These are phyloP conservation scores for Odontamblyopus lacepedii DNA, from an alignment of 2,797 vertebrate species.

Conservation along the genomic window DNA sequence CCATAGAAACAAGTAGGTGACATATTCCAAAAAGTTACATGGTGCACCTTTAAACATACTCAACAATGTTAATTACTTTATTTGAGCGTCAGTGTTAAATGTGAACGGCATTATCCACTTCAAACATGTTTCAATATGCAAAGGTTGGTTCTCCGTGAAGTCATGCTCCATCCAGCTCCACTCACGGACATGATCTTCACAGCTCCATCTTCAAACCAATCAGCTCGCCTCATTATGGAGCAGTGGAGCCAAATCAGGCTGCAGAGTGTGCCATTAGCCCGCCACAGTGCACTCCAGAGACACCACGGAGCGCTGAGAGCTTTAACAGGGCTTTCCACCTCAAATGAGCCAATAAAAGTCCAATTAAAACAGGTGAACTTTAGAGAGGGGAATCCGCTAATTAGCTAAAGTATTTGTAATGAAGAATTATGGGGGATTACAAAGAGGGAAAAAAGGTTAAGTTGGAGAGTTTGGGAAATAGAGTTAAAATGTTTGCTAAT, in stretches of 20 bases:
- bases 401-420: slow-evolving; percentile 62
- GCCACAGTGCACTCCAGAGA: slow-evolving; percentile 69
- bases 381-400: slow-evolving; percentile 69
- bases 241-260: slow-evolving; percentile 84
- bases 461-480: neutral
- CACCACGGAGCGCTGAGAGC: slow-evolving; percentile 69
- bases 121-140: no score
- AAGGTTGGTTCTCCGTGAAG: slow-evolving; percentile 15
- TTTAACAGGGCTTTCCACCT: slow-evolving; percentile 76
- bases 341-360: slow-evolving; percentile 80
- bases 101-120: no score
- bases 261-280: slow-evolving; percentile 75
- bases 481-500: neutral
- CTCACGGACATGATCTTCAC: slow-evolving; percentile 77
- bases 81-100: neutral
- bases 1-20: no score
- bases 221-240: slow-evolving; percentile 82
- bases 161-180: slow-evolving; percentile 59
- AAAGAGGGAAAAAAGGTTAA: slow-evolving; percentile 31
- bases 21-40: no score
- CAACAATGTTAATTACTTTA: no score
- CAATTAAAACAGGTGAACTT: slow-evolving; percentile 82
- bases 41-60: no score
- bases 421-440: slow-evolving; percentile 51
- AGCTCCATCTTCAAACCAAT: slow-evolving; percentile 78